These are phyloP conservation scores for Eupeodes corollae DNA, from an alignment of 1,140 invertebrate genomes.

Conservation along the genomic window DNA sequence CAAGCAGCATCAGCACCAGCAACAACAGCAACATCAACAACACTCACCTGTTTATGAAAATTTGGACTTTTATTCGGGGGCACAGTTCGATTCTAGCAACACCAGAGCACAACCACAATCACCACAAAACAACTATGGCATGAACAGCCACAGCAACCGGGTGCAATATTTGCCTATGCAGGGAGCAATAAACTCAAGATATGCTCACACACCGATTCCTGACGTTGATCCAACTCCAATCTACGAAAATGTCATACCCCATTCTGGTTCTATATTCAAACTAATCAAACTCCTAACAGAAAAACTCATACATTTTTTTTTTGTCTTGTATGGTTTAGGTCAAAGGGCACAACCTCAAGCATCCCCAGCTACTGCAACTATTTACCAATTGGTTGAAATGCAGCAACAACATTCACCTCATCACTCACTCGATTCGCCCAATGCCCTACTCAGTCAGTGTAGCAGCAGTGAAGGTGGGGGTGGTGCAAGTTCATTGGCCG, in stretches of 20 bases:
- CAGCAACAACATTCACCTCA: conserved; percentile 8
- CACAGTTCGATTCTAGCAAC: conserved; percentile 37
- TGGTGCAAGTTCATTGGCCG: conserved; percentile 8
- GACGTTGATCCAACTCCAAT: conserved; percentile 41
- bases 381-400: conserved; percentile 26
- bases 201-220: conserved; percentile 33
- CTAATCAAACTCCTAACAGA: not conserved
- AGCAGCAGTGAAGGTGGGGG: no score
- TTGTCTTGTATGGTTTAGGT: conserved; percentile 5
- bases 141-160: conserved; percentile 6
- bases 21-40: conserved; percentile 31
- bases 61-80: conserved; percentile 58
- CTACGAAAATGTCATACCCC: conserved; percentile 61
- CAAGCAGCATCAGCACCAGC: conserved; percentile 7
- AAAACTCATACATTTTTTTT: not conserved
- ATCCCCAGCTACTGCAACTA: conserved; percentile 30
- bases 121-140: not conserved
- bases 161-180: conserved; percentile 9
- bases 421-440: not conserved
- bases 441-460: not conserved
- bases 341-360: conserved; percentile 35
- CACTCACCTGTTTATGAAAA: conserved; percentile 65
- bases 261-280: conserved; percentile 20
- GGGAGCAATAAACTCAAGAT: conserved; percentile 12
- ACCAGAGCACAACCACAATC: conserved; percentile 40